Conservation (phyloP, 2,888 invertebrate genomes). For the Teinopalpus imperialis region DNA sequence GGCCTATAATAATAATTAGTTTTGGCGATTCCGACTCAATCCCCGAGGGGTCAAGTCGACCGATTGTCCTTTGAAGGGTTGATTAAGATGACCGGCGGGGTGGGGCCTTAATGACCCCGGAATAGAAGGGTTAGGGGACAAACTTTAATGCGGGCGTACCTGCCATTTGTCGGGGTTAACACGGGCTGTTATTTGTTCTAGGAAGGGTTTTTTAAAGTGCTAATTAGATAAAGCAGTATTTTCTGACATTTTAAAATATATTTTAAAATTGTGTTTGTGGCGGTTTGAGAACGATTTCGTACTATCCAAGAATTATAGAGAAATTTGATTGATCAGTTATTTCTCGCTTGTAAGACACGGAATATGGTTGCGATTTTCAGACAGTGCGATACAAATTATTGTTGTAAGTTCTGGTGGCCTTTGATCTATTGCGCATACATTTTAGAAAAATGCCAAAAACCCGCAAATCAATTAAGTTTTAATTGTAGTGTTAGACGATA, state of each 20-base stretch:
- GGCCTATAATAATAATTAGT: constrained; percentile 75
- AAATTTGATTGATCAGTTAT: too few species aligned
- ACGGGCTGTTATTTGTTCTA: constrained; percentile 54
- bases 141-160: constrained; percentile 75
- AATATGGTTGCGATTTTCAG: too few species aligned
- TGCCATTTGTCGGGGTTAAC: constrained; percentile 58
- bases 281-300: too few species aligned
- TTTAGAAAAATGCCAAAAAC: too few species aligned
- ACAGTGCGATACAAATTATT: too few species aligned
- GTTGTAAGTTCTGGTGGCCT: too few species aligned
- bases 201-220: constrained; percentile 57
- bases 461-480: too few species aligned
- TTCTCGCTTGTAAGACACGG: too few species aligned
- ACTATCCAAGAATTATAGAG: too few species aligned
- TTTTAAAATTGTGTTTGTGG: too few species aligned
- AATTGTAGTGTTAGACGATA: too few species aligned
- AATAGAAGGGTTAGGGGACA: constrained; percentile 50
- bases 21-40: constrained; percentile 49
- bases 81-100: constrained; percentile 75
- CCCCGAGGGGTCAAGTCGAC: constrained; percentile 63
- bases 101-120: constrained; percentile 54
- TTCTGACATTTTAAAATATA: not conserved
- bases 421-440: too few species aligned
- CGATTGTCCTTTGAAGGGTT: constrained; percentile 78
- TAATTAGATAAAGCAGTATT: constrained; percentile 51